Conservation (phyloP, 2,797 vertebrate species). For the Tokudaia tokunoshimensis region DNA sequence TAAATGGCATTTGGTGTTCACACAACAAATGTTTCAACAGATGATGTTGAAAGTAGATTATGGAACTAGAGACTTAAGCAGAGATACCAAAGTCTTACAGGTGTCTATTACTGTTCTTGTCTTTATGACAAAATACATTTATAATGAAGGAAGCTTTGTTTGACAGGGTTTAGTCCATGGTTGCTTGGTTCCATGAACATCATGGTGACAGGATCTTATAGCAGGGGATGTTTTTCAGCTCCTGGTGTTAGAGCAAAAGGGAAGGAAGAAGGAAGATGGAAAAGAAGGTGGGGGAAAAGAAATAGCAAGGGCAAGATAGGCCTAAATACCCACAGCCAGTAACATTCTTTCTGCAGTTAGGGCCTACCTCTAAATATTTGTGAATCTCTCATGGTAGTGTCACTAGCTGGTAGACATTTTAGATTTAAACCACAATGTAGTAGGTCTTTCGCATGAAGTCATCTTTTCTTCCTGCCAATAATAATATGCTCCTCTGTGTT, state of each 20-base stretch:
- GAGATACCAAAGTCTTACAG: not conserved
- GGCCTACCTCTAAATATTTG: not conserved
- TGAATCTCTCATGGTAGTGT: not conserved
- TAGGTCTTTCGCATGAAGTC: not conserved
- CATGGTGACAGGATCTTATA: not conserved
- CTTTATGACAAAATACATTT: not conserved
- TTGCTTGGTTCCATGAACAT: not conserved
- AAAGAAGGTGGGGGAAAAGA: not conserved
- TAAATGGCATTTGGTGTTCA: slow-evolving; percentile 7
- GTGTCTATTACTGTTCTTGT: not conserved
- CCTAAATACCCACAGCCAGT: not conserved
- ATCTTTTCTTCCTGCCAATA: not conserved
- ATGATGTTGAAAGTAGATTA: not conserved
- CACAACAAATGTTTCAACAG: not conserved
- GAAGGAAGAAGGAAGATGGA: not conserved
- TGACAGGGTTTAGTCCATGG: not conserved
- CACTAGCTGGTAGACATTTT: not conserved
- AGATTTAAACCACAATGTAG: not conserved
- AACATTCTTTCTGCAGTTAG: not conserved
- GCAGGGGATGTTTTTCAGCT: not conserved
- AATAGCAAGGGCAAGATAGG: not conserved
- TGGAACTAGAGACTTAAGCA: not conserved
- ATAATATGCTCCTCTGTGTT: not conserved
- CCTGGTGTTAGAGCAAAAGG: not conserved
- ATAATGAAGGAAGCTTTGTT: not conserved